These are phyloP conservation scores for Magallana angulata DNA, from an alignment of 1,140 invertebrate species.

Conservation along the genomic window DNA sequence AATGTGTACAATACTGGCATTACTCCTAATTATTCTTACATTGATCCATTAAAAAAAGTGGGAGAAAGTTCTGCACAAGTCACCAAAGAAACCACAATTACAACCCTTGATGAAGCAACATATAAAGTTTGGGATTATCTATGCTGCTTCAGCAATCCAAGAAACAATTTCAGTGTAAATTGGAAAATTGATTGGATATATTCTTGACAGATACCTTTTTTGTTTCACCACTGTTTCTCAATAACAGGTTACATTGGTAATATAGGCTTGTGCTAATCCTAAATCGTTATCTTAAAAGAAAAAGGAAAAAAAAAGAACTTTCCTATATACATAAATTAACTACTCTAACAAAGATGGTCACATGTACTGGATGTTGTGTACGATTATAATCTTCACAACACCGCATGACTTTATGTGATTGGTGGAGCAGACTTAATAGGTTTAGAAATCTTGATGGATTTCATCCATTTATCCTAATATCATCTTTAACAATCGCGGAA, in stretches of 20 bases:
- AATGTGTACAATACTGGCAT: constrained; percentile 13
- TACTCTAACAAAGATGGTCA: too few species aligned
- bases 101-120: background rate
- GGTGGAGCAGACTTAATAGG: constrained; percentile 1
- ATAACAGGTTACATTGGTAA: too few species aligned
- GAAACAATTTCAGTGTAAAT: constrained; percentile 23
- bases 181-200: background rate
- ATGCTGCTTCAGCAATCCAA: background rate
- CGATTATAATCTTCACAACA: too few species aligned
- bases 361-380: too few species aligned
- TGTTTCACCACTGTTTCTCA: too few species aligned
- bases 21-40: constrained; percentile 23
- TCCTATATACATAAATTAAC: too few species aligned
- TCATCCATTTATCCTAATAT: constrained; percentile 2
- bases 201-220: too few species aligned
- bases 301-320: too few species aligned
- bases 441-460: background rate
- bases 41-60: background rate
- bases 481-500: background rate
- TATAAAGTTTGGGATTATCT: background rate
- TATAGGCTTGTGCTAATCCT: too few species aligned
- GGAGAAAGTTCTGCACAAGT: constrained; percentile 1
- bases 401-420: too few species aligned
- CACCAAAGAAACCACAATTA: constrained; percentile 4
- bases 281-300: too few species aligned